A percentile compares a stretch with the other conserved stretches of the same genome.
Evolutionary conservation across 2,888 invertebrate genomes (phyloP).

Genomic region (Laothoe populi): DNA sequence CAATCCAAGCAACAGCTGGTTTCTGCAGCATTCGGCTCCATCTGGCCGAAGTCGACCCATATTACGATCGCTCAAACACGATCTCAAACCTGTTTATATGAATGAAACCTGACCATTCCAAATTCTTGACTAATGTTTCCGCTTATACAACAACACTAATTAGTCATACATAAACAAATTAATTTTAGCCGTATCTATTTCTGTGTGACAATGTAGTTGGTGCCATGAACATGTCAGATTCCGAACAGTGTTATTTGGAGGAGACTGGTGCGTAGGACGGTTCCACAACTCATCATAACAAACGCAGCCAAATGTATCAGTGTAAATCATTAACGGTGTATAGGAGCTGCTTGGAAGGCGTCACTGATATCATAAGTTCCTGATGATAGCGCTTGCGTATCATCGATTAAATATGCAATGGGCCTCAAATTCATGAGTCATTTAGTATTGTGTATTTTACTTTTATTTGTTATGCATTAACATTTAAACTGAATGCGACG

Average conservation of each 20-base stretch:
- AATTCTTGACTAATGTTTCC: slow-evolving; percentile 18
- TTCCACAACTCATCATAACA: slow-evolving; percentile 54
- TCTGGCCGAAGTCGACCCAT: slow-evolving; percentile 9
- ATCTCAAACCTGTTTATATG: slow-evolving; percentile 15
- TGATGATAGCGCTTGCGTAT: slow-evolving; percentile 35
- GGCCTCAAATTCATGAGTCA: not conserved
- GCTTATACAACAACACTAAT: slow-evolving; percentile 21
- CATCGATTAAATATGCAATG: slow-evolving; percentile 27
- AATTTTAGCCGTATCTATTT: slow-evolving; percentile 18
- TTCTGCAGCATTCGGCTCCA: slow-evolving; percentile 10
- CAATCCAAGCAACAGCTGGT: slow-evolving; percentile 6
- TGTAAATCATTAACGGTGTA: slow-evolving; percentile 42
- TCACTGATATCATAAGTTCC: slow-evolving; percentile 38
- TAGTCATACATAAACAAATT: slow-evolving; percentile 22
- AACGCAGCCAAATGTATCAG: slow-evolving; percentile 48
- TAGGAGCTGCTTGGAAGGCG: slow-evolving; percentile 33
- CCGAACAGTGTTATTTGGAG: slow-evolving; percentile 47
- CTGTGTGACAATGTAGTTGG: slow-evolving; percentile 35
- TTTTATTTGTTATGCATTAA: not conserved
- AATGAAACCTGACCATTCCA: slow-evolving; percentile 23
- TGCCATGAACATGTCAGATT: slow-evolving; percentile 51
- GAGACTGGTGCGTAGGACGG: slow-evolving; percentile 52
- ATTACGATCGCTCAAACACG: slow-evolving; percentile 13
- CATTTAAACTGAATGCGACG: not conserved
- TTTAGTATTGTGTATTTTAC: not conserved